Evolutionary conservation across 2,888 invertebrate genomes (phyloP), one percentile per base, ranked within the genome.

Genomic region (Omphaloscelis lunosa): DNA sequence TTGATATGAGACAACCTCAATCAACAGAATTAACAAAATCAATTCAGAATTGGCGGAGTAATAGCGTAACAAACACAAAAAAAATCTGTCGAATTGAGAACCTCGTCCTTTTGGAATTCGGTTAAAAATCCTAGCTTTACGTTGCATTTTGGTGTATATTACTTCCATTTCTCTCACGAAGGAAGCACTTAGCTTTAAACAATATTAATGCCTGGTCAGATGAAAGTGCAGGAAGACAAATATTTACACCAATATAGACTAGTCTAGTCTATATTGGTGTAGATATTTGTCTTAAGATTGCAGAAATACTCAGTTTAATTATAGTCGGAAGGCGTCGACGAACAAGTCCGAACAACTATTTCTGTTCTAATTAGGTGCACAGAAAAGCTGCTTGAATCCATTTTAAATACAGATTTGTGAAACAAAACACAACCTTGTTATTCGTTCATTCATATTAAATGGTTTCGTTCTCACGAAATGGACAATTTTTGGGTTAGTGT

Each of bases 121-220:
- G 34, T 34, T 34, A 34, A 34, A 66, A 53, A 65, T 17, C 12
- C 23, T 59, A 41, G 29, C n/a, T 53, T 2, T 53, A n/a, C 7
- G n/a, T n/a, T 63, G 23, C 15, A 65, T 84, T 79, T 66, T 51
- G 48, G 20, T 61, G 29, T 58, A 45, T 41, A 69, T 48, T 7
- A 15, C 58, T 66, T 62, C 69, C 58, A 67, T 59, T 71, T 23
- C 45, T 71, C 67, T 56, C 15, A 63, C 62, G 51, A 67, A 70
- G 70, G 73, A 77, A 85, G 82, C 86, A 77, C 82, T 83, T 85
- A 73, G 70, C 29, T 73, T 73, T 85, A 85, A 83, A 77, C 72
- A 73, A 82, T 83, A 83, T 85, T 77, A 83, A 85, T 83, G 83
- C 27, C 39, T 82, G 72, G 85, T 83, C 82, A 73, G 83, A 39